These are phyloP conservation scores for Torymus auratus DNA, from an alignment of 2,888 invertebrate species.

Conservation along the genomic window DNA sequence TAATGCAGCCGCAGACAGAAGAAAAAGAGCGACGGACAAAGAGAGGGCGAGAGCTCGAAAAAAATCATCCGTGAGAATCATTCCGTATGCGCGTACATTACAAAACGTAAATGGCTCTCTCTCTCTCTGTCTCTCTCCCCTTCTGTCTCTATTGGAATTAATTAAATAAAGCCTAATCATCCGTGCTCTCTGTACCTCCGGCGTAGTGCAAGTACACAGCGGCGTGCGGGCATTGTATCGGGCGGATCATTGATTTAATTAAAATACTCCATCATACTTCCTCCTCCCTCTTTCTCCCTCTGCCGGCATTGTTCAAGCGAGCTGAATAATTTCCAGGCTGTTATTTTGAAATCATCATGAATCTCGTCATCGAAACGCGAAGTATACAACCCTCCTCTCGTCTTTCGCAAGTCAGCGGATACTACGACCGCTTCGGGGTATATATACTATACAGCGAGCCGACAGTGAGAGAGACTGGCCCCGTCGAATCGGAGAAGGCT, in stretches of 20 bases:
- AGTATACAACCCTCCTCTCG: background rate
- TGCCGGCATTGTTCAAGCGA: slow-evolving; percentile 28
- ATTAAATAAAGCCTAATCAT: slow-evolving; percentile 47
- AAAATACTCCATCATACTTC: slow-evolving; percentile 50
- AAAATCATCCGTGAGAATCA: no score
- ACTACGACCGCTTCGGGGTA: background rate
- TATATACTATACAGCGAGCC: no score
- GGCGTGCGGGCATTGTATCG: slow-evolving; percentile 10
- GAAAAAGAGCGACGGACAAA: background rate
- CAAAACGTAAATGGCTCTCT: slow-evolving; percentile 8
- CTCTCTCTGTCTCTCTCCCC: no score
- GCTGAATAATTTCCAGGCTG: slow-evolving; percentile 29
- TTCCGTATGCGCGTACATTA: background rate
- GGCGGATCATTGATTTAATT: slow-evolving; percentile 45
- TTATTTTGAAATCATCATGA: slow-evolving; percentile 49
- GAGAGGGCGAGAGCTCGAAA: background rate
- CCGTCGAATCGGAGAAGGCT: slow-evolving; percentile 20
- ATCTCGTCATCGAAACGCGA: slow-evolving; percentile 24
- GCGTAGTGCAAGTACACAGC: slow-evolving; percentile 13
- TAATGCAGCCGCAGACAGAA: background rate
- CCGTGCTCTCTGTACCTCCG: background rate
- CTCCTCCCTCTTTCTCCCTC: background rate
- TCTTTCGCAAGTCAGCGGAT: slow-evolving; percentile 26
- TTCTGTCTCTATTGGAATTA: slow-evolving; percentile 29
- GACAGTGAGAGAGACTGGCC: background rate